Evolutionary conservation across 2,797 vertebrate species (phyloP).

Genomic region (Odontamblyopus rebecca): DNA sequence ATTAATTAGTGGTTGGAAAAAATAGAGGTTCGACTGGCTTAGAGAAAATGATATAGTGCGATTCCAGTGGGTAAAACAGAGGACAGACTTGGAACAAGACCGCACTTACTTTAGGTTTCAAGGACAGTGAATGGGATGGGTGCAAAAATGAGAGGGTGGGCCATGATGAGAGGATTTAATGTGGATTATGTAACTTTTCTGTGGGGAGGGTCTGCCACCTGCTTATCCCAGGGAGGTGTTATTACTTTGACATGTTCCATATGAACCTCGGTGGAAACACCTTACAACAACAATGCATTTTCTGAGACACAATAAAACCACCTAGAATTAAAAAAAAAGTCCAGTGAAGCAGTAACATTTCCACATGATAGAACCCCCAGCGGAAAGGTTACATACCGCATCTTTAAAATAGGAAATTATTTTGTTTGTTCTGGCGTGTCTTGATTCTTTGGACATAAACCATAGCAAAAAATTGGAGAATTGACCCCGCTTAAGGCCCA

Average conservation of each 20-base stretch:
- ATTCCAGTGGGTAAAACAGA: constrained; percentile 78
- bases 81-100: constrained; percentile 63
- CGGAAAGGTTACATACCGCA: too few relatives aligned
- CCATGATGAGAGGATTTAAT: constrained; percentile 15
- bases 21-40: constrained; percentile 78
- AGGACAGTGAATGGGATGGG: constrained; percentile 9
- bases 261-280: not conserved
- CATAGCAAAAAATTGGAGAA: not conserved
- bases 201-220: too few relatives aligned
- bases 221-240: too few relatives aligned
- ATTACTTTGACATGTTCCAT: too few relatives aligned
- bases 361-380: too few relatives aligned
- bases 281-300: not conserved
- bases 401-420: not conserved
- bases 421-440: not conserved
- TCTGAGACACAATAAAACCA: not conserved
- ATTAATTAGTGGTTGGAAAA: constrained; percentile 88
- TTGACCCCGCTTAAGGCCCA: not conserved
- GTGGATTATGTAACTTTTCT: not conserved
- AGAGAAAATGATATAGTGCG: constrained; percentile 82
- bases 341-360: too few relatives aligned
- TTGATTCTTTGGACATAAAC: not conserved
- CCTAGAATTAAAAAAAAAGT: too few relatives aligned
- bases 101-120: constrained; percentile 28
- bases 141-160: not conserved